Conservation (phyloP, 64 coral and sea anemone species). For the Stichodactyla helianthus region DNA sequence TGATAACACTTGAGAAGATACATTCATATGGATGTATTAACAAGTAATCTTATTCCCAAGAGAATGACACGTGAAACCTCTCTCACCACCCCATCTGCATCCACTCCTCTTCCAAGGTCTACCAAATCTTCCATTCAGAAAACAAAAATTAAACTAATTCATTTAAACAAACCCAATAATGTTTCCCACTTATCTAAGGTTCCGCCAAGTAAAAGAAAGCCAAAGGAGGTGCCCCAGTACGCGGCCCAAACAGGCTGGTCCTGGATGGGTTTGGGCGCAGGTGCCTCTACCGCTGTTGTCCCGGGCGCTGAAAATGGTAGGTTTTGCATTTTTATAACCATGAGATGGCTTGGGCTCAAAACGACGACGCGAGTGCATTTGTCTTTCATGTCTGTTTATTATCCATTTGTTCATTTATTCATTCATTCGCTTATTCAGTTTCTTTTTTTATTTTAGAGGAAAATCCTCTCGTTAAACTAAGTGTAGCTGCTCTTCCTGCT, state of each 20-base stretch:
- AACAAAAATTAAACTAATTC: too few relatives aligned
- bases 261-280: conserved; percentile 33
- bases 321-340: not conserved
- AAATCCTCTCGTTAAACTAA: conserved; percentile 23
- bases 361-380: too few relatives aligned
- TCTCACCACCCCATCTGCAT: too few relatives aligned
- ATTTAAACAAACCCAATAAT: too few relatives aligned
- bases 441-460: conserved; percentile 15
- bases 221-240: not conserved
- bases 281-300: not conserved
- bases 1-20: too few relatives aligned
- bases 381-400: too few relatives aligned
- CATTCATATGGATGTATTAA: too few relatives aligned
- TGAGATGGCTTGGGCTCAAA: too few relatives aligned
- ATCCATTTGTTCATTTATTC: not conserved
- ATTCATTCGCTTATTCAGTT: not conserved
- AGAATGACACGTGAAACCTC: too few relatives aligned
- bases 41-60: too few relatives aligned
- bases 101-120: too few relatives aligned
- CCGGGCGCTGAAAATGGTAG: not conserved
- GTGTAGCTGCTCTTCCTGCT: conserved; percentile 35
- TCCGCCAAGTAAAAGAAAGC: conserved; percentile 22
- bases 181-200: not conserved
- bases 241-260: not conserved
- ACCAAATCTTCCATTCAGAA: too few relatives aligned